A percentile compares a stretch with the other conserved stretches of the same genome.
These are phyloP conservation scores for Xerus rutilus DNA, from an alignment of 2,797 vertebrate genomes.

Conservation along the genomic window DNA sequence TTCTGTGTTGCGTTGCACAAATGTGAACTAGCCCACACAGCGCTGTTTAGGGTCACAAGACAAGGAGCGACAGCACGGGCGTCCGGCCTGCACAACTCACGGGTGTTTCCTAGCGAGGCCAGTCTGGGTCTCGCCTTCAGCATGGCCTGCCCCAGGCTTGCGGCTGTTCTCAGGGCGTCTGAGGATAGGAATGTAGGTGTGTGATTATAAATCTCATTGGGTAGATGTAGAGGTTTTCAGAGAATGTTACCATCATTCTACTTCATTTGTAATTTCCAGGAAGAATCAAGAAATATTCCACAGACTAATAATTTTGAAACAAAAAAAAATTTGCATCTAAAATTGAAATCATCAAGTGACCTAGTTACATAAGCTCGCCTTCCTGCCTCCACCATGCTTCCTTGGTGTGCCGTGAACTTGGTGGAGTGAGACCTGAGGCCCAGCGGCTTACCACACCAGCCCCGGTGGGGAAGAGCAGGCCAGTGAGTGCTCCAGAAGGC, in stretches of 20 bases:
- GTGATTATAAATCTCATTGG: no score
- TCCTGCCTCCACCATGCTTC: slow-evolving; percentile 44
- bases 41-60: rapidly evolving
- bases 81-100: neutral
- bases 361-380: slow-evolving; percentile 72
- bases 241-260: slow-evolving; percentile 1
- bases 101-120: neutral
- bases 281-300: slow-evolving; percentile 62
- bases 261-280: slow-evolving; percentile 62
- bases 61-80: neutral
- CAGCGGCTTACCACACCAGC: neutral
- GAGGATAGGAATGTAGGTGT: neutral
- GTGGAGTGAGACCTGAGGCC: neutral
- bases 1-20: rapidly evolving
- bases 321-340: slow-evolving; percentile 33
- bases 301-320: slow-evolving; percentile 76
- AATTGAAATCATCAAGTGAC: slow-evolving; percentile 74
- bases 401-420: neutral
- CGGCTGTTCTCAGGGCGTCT: neutral
- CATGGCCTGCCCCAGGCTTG: no score
- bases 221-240: neutral
- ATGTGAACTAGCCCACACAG: rapidly evolving
- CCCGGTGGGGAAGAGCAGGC: neutral
- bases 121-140: neutral
- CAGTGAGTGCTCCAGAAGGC: neutral